Conservation (phyloP, 1,140 invertebrate genomes). For the Palaemon carinicauda region DNA sequence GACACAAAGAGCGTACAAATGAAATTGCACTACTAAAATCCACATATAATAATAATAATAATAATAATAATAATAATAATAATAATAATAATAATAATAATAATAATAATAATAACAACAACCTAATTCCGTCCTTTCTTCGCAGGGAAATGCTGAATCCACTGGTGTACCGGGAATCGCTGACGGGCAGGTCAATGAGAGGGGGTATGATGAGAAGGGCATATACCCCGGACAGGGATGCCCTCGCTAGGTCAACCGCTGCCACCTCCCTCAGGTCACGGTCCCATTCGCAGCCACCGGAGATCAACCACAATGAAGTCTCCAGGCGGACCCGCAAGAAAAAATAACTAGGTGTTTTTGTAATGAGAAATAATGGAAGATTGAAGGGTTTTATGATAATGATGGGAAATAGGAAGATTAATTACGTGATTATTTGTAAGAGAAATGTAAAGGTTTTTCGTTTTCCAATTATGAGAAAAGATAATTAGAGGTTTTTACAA, state of each 20-base stretch:
- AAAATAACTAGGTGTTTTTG: background rate
- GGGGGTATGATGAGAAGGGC: slow-evolving; percentile 53
- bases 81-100: too few relatives aligned
- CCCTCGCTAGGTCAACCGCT: slow-evolving; percentile 12
- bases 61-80: too few relatives aligned
- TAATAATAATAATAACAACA: too few relatives aligned
- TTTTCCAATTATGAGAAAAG: too few relatives aligned
- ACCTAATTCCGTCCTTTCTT: background rate
- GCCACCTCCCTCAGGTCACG: slow-evolving; percentile 22
- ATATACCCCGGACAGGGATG: slow-evolving; percentile 53
- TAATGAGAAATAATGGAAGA: background rate
- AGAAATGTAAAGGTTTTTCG: too few relatives aligned
- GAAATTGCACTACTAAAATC: too few relatives aligned
- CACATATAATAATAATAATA: too few relatives aligned
- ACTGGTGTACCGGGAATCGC: slow-evolving; percentile 49
- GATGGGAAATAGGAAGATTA: too few relatives aligned
- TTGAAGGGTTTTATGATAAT: too few relatives aligned
- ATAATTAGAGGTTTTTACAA: too few relatives aligned
- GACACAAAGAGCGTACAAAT: too few relatives aligned
- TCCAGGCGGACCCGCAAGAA: slow-evolving; percentile 34
- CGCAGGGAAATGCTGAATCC: slow-evolving; percentile 58
- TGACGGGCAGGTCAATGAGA: slow-evolving; percentile 22
- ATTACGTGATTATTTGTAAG: too few relatives aligned
- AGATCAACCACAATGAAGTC: slow-evolving; percentile 50
- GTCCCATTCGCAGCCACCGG: slow-evolving; percentile 56